phyloP scores from a whole-genome alignment of 2,888 invertebrate species.

The Prosapia bicincta region DNA sequence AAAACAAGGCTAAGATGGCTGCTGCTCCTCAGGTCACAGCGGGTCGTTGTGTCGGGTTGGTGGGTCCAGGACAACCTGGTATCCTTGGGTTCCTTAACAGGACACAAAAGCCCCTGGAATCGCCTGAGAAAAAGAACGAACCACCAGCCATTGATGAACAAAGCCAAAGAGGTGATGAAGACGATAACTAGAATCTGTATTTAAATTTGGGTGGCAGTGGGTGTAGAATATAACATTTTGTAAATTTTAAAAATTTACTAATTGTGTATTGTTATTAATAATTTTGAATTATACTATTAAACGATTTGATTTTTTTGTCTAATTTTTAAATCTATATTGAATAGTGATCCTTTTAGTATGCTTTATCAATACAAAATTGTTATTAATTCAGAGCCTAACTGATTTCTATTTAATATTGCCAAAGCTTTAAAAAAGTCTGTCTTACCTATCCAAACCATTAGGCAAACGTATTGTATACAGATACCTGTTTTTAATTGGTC shows the following conservation, averaged over 20 bases:
- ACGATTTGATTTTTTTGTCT: background rate
- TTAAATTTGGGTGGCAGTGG: background rate
- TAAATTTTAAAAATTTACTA: no score
- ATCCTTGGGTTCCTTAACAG: constrained; percentile 28
- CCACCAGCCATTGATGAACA: constrained; percentile 43
- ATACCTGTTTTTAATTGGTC: background rate
- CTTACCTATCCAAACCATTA: background rate
- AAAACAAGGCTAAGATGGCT: constrained; percentile 66
- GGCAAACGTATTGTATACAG: background rate
- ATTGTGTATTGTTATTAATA: background rate
- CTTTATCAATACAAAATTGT: background rate
- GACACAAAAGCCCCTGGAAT: background rate
- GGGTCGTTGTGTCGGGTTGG: constrained; percentile 49
- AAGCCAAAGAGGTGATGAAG: constrained; percentile 39
- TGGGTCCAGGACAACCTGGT: constrained; percentile 17
- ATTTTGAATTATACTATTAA: background rate
- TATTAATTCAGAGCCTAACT: no score
- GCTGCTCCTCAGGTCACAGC: constrained; percentile 43
- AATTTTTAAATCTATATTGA: background rate
- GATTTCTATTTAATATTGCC: background rate
- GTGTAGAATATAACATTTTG: background rate
- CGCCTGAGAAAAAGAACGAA: constrained; percentile 42
- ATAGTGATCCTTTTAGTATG: background rate
- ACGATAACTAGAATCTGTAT: background rate
- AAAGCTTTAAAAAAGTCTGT: background rate